phyloP scores from a whole-genome alignment of 2,888 invertebrate genomes.

The Conops quadrifasciatus region DNA sequence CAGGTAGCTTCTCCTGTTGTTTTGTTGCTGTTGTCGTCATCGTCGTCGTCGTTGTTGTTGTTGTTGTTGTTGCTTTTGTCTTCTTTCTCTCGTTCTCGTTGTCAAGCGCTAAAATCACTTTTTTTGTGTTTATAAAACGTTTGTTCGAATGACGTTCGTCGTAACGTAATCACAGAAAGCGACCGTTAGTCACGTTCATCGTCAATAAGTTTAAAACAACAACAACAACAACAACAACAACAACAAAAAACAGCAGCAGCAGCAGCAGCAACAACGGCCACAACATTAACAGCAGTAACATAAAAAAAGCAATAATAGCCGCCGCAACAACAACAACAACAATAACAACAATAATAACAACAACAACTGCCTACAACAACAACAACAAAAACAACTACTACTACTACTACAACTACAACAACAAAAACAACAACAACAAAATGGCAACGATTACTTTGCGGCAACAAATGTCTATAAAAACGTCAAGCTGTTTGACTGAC shows the following conservation, averaged over 20 bases:
- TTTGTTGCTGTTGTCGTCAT: no score
- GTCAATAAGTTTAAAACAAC: slow-evolving; percentile 7
- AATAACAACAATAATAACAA: not conserved
- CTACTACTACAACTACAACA: not conserved
- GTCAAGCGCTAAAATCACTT: no score
- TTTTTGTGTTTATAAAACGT: not conserved
- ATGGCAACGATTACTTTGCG: not conserved
- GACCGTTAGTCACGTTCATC: slow-evolving; percentile 30
- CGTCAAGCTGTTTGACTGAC: no score
- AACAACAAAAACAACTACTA: not conserved
- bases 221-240: not conserved
- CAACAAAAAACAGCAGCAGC: no score
- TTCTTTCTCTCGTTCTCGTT: no score
- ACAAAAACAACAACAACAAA: not conserved
- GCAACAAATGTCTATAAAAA: not conserved
- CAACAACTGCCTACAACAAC: not conserved
- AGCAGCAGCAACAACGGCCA: slow-evolving; percentile 7
- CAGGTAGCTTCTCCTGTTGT: not conserved
- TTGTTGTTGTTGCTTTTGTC: no score
- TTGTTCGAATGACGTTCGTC: slow-evolving; percentile 16
- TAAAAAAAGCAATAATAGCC: not conserved
- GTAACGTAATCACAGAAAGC: slow-evolving; percentile 16
- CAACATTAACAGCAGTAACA: not conserved
- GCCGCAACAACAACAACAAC: slow-evolving; percentile 1
- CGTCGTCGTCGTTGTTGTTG: not conserved